Conservation (phyloP, 2,888 invertebrate species). For the Bursaphelenchus okinawaensis region DNA sequence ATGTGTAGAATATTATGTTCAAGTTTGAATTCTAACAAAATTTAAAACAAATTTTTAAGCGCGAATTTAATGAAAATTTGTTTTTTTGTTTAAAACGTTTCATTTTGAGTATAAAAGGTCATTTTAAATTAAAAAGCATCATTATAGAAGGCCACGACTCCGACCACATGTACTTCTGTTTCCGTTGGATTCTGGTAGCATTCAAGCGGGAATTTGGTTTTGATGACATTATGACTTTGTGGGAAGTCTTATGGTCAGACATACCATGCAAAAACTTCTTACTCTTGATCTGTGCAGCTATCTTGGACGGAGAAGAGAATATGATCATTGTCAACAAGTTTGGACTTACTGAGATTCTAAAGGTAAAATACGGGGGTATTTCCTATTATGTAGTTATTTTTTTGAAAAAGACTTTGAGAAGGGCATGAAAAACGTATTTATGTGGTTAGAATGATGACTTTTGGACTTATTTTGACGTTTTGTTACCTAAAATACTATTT, state of each 20-base stretch:
- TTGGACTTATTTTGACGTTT: too few relatives aligned
- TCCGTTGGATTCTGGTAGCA: slow-evolving; percentile 90
- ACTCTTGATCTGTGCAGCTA: slow-evolving; percentile 82
- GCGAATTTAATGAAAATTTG: background rate
- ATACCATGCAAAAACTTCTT: slow-evolving; percentile 91
- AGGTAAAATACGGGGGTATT: slow-evolving; percentile 64
- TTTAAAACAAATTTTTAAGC: background rate
- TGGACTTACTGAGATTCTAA: slow-evolving; percentile 90
- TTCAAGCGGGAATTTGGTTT: slow-evolving; percentile 90
- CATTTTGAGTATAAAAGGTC: too few relatives aligned
- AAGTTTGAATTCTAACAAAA: background rate
- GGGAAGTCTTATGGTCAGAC: slow-evolving; percentile 76
- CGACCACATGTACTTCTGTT: slow-evolving; percentile 96
- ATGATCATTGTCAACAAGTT: slow-evolving; percentile 78
- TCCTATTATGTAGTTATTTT: background rate
- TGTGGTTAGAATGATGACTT: too few relatives aligned
- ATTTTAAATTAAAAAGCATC: background rate
- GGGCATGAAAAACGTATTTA: background rate
- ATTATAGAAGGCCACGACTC: slow-evolving; percentile 72
- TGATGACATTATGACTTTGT: slow-evolving; percentile 69
- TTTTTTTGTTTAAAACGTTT: background rate
- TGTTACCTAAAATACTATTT: too few relatives aligned
- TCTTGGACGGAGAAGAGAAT: slow-evolving; percentile 81
- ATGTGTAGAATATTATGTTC: too few relatives aligned
- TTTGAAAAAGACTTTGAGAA: background rate